Evolutionary conservation across 2,797 vertebrate species (phyloP), one percentile per base, ranked within the genome.

Genomic region (Neosilurus mollespiculum): DNA sequence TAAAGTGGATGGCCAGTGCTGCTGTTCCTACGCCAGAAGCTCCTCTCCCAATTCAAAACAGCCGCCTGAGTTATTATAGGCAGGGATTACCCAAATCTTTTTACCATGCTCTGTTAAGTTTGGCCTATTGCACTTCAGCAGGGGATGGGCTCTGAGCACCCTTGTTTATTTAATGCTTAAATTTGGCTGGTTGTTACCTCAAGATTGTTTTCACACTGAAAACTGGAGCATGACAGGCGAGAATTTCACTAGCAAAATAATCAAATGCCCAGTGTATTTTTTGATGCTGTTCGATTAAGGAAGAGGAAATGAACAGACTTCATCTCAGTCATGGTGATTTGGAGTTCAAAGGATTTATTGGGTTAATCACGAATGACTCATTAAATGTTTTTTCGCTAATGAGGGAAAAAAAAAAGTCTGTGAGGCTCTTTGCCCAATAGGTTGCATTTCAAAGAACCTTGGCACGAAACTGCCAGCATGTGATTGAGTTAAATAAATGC

Each of bases 21-120:
- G 81, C 82, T 80, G 90, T 76, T 89, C 85, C 85, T 87, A 85
- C 78, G 83, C 77, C 64, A 90, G 89, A 86, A 91, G 88, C 89
- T 89, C 85, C 91, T 89, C 88, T 92, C 90, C 15, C 14, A 89
- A 95, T 93, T 94, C 94, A 94, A 94, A 94, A 86, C 87, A 88
- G 88, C 83, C 30, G 89, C 85, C 87, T 18, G 91, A 92, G 87
- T 93, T 93, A 77, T 92, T 90, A 90, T 87, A 93, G 81, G 69
- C 81, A 49, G 83, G 89, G 90, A 91, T 94, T 94, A 94, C 90
- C 84, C 93, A 94, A 94, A 95, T 93, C 86, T 81, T 81, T 84
- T 34, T 84, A 79, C 82, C 89, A 92, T 87, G 92, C 90, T 92
- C 92, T 15, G 91, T 93, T 94, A 93, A 80, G 85, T 90, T 85